A percentile compares a stretch with the other conserved stretches of the same genome.
Evolutionary conservation across 2,888 invertebrate species (phyloP).

Genomic region (Blastobasis lacticolella): DNA sequence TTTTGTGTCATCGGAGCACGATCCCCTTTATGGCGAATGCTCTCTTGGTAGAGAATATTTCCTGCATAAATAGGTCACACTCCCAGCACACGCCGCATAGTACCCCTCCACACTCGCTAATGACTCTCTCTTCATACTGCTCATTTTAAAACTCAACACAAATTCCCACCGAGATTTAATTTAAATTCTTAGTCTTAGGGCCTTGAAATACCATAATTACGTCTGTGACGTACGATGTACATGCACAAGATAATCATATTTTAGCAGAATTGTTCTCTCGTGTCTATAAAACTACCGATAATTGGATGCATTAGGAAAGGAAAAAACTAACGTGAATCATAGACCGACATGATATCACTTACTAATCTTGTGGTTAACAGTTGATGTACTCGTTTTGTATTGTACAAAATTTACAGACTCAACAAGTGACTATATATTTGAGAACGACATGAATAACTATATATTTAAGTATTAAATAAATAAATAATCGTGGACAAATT

Average conservation of each 20-base stretch:
- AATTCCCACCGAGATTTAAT: not conserved
- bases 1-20: too few species aligned
- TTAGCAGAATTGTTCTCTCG: constrained; percentile 4
- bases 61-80: constrained; percentile 2
- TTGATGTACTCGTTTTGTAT: too few species aligned
- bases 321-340: constrained; percentile 11
- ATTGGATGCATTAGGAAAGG: constrained; percentile 9
- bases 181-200: not conserved
- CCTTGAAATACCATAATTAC: not conserved
- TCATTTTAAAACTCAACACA: too few species aligned
- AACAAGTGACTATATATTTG: too few species aligned
- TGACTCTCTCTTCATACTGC: too few species aligned
- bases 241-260: not conserved
- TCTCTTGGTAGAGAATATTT: not conserved
- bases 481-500: too few species aligned
- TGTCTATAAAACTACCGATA: constrained; percentile 5
- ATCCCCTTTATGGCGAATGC: not conserved
- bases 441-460: too few species aligned
- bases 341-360: not conserved
- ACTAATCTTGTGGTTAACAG: too few species aligned
- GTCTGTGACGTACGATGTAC: too few species aligned
- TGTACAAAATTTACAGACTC: too few species aligned
- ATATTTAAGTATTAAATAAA: too few species aligned
- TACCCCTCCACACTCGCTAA: too few species aligned
- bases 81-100: not conserved